phyloP scores from a whole-genome alignment of 2,888 invertebrate species.

The Meteorus cinctellus region DNA sequence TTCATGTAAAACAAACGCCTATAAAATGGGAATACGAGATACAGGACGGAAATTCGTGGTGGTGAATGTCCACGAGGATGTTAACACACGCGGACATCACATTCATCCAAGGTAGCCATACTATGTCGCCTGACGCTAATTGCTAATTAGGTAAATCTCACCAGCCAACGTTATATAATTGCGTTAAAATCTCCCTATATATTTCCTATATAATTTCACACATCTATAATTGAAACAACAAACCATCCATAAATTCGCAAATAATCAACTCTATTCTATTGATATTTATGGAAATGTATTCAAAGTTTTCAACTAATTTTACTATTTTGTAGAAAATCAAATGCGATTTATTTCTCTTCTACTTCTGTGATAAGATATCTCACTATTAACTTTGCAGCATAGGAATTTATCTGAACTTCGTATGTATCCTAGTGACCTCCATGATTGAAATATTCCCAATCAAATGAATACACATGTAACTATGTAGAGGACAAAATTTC shows the following conservation, averaged over 20 bases:
- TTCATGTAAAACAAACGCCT: slow-evolving; percentile 13
- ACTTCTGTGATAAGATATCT: too few species aligned
- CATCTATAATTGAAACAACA: neutral
- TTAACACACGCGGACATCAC: slow-evolving; percentile 40
- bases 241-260: neutral
- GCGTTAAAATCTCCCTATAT: neutral
- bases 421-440: too few species aligned
- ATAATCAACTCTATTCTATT: too few species aligned
- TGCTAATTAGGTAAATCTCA: slow-evolving; percentile 49
- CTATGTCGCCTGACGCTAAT: slow-evolving; percentile 40
- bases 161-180: slow-evolving; percentile 45
- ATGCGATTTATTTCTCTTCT: neutral
- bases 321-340: neutral
- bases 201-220: neutral
- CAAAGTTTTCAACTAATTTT: too few species aligned
- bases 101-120: slow-evolving; percentile 33
- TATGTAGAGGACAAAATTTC: too few species aligned
- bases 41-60: slow-evolving; percentile 26
- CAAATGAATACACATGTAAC: too few species aligned
- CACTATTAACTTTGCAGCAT: too few species aligned
- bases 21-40: neutral
- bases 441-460: too few species aligned
- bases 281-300: too few species aligned
- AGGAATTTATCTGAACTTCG: too few species aligned
- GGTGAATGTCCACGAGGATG: slow-evolving; percentile 31